Evolutionary conservation across 1,140 invertebrate species (phyloP).

Genomic region (Cheumatopsyche charites): DNA sequence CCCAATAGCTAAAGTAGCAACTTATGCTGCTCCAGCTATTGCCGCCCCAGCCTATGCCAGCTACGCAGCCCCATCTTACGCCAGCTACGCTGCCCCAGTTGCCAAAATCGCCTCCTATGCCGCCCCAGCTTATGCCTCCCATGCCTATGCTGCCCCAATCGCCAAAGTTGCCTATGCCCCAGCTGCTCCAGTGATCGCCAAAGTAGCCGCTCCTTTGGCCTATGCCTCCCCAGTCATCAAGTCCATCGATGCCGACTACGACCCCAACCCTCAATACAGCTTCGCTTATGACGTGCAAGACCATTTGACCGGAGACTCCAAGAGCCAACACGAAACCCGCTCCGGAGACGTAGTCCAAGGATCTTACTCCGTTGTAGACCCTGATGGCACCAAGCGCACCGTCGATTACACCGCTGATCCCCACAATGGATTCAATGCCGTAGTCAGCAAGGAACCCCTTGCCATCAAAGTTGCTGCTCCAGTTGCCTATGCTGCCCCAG

Average conservation of each 20-base stretch:
- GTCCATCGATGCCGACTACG: constrained; percentile 59
- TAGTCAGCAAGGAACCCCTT: constrained; percentile 53
- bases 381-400: constrained; percentile 63
- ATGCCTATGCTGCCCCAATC: constrained; percentile 45
- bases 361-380: constrained; percentile 61
- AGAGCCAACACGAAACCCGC: constrained; percentile 64
- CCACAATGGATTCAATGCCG: constrained; percentile 59
- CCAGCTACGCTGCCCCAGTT: constrained; percentile 52
- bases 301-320: constrained; percentile 64
- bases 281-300: constrained; percentile 66
- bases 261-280: constrained; percentile 62
- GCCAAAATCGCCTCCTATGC: constrained; percentile 42
- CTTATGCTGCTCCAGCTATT: constrained; percentile 50
- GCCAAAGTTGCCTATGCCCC: constrained; percentile 41
- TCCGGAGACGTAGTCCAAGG: constrained; percentile 64
- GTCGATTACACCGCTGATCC: constrained; percentile 66
- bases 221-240: constrained; percentile 49
- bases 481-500: constrained; percentile 6
- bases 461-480: constrained; percentile 48
- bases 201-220: constrained; percentile 52
- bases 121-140: constrained; percentile 43
- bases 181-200: constrained; percentile 51
- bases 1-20: constrained; percentile 50
- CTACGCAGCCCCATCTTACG: constrained; percentile 47
- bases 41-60: constrained; percentile 58